phyloP scores from a whole-genome alignment of 2,888 invertebrate species.

The Dinocampus coccinellae region DNA sequence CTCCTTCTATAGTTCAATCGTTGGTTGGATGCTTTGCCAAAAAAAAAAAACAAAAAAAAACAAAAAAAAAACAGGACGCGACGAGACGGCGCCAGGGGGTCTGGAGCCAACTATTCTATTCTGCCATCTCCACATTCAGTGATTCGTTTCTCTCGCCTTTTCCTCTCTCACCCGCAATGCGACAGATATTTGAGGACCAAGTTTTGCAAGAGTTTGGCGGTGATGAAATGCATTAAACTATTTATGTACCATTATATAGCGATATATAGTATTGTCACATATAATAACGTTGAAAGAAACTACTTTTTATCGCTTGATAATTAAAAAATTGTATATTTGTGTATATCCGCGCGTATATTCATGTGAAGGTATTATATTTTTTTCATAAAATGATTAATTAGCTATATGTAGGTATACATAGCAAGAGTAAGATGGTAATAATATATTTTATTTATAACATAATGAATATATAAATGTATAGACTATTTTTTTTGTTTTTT shows the following conservation, averaged over 20 bases:
- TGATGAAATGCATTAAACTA: neutral
- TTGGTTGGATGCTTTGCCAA: constrained; percentile 64
- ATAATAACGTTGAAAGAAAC: too few relatives aligned
- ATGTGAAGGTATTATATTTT: too few relatives aligned
- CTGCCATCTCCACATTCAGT: neutral
- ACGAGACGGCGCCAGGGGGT: constrained; percentile 67
- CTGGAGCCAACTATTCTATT: constrained; percentile 58
- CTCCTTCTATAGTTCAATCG: constrained; percentile 51
- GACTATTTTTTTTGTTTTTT: neutral
- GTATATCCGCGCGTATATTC: too few relatives aligned
- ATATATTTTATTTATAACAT: neutral
- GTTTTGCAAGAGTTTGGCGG: constrained; percentile 7
- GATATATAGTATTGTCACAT: too few relatives aligned
- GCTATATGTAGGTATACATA: neutral
- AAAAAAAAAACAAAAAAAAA: too few relatives aligned
- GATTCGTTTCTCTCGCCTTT: constrained; percentile 6
- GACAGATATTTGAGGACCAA: constrained; percentile 12
- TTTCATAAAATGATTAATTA: neutral
- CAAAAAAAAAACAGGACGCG: constrained; percentile 59
- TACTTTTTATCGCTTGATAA: too few relatives aligned
- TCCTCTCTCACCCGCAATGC: neutral
- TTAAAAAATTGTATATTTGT: too few relatives aligned
- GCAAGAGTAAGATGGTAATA: neutral
- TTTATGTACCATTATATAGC: too few relatives aligned
- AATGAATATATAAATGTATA: neutral